Evolutionary conservation across 2,113 vertebrate species (phyloP), one percentile per base, ranked within the genome.

Genomic region (Antechinus stuartii): DNA sequence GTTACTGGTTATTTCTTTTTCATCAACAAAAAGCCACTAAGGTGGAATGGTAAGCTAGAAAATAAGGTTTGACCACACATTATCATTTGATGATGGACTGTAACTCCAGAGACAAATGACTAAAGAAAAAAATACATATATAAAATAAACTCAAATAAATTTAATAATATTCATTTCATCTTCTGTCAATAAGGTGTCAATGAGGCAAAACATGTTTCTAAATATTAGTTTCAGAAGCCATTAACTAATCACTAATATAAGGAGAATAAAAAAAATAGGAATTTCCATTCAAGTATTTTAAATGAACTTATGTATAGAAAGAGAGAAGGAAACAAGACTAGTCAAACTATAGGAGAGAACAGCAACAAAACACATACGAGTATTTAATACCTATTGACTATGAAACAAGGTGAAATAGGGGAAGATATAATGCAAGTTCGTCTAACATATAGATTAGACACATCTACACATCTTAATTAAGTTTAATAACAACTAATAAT

Each of bases 201-300:
- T 84, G 11, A 61, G 89, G 8, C 54, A 93, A 96, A 2, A 1
- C 42, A 49, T 54, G 84, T 3, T 56, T 93, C 68, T 84, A 54
- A 96, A 97, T 89, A 54, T 61, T 54, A n/a, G 24, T 84, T 92
- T 91, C 93, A 49, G 3, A 93, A 22, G 90, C 0, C 1, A 53
- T 42, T 61, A 95, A 91, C 3, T 27, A 97, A 53, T 95, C 35
- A 42, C 53, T n/a, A 96, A 93, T 16, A 50, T 23, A 95, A 95
- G 96, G 25, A 57, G 91, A 10, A 35, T 91, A 95, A 94, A 24
- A 92, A 47, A 35, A 57, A 11, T 56, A 26, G 19, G 11, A 94
- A 47, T 97, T 95, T 93, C 90, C 93, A 94, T 50, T 52, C 46
- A 91, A 57, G 57, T 90, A 96, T 12, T 94, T 95, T 96, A 95